Conservation (phyloP, 2,888 invertebrate genomes). For the Platycnemis pennipes region DNA sequence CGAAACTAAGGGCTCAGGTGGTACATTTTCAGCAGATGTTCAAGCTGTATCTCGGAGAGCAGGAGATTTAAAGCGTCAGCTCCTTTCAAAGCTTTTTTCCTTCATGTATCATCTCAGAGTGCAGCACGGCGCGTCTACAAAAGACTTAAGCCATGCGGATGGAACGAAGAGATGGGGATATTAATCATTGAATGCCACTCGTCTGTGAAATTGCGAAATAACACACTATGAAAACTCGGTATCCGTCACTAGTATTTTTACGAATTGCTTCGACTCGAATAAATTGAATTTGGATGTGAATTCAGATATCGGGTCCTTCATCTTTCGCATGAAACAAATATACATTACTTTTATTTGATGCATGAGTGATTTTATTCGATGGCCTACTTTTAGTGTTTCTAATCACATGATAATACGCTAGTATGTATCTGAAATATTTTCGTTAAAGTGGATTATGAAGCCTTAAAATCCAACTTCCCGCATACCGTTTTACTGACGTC, state of each 20-base stretch:
- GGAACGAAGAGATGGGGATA: not conserved
- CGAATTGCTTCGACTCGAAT: not conserved
- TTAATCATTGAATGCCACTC: constrained; percentile 16
- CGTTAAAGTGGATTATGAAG: too few species aligned
- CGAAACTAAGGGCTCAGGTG: constrained; percentile 29
- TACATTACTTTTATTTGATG: not conserved
- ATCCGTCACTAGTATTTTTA: not conserved
- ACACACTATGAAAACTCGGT: not conserved
- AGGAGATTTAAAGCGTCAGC: constrained; percentile 28
- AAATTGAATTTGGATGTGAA: not conserved
- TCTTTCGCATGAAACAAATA: not conserved
- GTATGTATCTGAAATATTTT: too few species aligned
- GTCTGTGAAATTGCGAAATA: constrained; percentile 19
- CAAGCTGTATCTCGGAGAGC: constrained; percentile 15
- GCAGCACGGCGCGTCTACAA: not conserved
- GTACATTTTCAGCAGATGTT: constrained; percentile 35
- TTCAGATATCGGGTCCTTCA: not conserved
- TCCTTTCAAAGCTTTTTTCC: not conserved
- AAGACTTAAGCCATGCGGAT: constrained; percentile 23
- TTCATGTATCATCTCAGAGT: constrained; percentile 21
- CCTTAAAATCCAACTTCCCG: too few species aligned
- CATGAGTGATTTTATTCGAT: not conserved
- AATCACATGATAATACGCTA: too few species aligned
- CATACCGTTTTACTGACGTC: too few species aligned
- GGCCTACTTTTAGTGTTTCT: not conserved